phyloP scores from a whole-genome alignment of 2,888 invertebrate genomes.

The Pardosa pseudoannulata region DNA sequence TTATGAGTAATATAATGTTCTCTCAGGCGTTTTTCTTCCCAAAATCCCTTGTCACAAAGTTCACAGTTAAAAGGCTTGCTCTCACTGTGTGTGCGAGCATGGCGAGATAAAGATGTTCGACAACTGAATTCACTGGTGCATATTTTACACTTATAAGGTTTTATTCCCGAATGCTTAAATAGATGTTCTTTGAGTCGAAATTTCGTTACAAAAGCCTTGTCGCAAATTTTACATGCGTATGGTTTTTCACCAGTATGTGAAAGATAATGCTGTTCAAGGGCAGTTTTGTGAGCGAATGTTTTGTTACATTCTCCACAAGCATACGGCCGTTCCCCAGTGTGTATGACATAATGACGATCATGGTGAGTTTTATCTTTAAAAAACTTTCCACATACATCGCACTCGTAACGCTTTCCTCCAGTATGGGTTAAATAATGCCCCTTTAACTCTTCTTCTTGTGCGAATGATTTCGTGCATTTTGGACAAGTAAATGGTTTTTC shows the following conservation, averaged over 20 bases:
- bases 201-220: background rate
- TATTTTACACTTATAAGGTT: background rate
- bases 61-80: background rate
- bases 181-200: background rate
- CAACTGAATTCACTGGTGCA: background rate
- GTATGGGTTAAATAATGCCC: background rate
- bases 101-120: background rate
- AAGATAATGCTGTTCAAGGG: background rate
- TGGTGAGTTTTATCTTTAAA: constrained; percentile 11
- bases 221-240: background rate
- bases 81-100: background rate
- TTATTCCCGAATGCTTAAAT: background rate
- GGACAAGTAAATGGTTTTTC: constrained; percentile 5
- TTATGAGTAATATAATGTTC: constrained; percentile 1
- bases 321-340: constrained; percentile 4
- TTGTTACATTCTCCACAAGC: background rate
- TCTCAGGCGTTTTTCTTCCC: background rate
- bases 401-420: constrained; percentile 14
- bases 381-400: background rate
- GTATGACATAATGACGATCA: background rate
- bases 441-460: background rate
- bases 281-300: background rate
- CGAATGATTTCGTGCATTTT: background rate
- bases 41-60: background rate
- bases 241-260: constrained; percentile 3